Evolutionary conservation across 2,888 invertebrate species (phyloP), one percentile per base, ranked within the genome.

Genomic region (Hoplodrina ambigua): DNA sequence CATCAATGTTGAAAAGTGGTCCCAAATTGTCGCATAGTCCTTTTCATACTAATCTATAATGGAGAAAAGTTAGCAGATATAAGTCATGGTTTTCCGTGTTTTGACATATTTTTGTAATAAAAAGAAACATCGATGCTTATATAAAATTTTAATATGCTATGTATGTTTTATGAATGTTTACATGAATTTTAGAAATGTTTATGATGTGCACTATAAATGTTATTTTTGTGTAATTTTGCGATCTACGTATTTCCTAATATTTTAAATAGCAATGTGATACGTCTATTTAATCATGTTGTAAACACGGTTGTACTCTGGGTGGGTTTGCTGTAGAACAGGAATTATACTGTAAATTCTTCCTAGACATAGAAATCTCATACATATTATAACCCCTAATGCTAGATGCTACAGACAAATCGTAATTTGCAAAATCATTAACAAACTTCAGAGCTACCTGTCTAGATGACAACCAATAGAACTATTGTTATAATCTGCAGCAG

Each of bases 181-280:
- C 85, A 87, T 81, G 66, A 75, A 80, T 86, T 87, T 87, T 83
- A 79, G 72, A 85, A 84, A 83, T 77, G 68, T 85, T 85, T 81
- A 74, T 76, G 37, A 54, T 52, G 57, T 69, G 78, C 81, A 78
- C 80, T 59, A 41, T 13, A 59, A 56, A 59, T 55, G 20, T 73
- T 67, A 67, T 79, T 55, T 63, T 57, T 72, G 46, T 65, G 60
- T 76, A 69, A 67, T 55, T 58, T 69, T 69, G 60, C 30, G 61
- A 61, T 69, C 52, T 57, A 41, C 25, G 49, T 59, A 11, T 57
- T 67, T 75, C 53, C 4, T 65, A 56, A 75, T 66, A 41, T 54
- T 72, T 63, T 53, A 7, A 55, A 25, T 69, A 57, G 52, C 17
- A 41, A 41, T 41, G 56, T 68, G 55, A 30, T 46, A 13, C 52